Percentiles rank a stretch among this genome's conserved stretches.
These are phyloP conservation scores for Geotrypetes seraphini DNA, from an alignment of 2,797 vertebrate species.

Conservation along the genomic window DNA sequence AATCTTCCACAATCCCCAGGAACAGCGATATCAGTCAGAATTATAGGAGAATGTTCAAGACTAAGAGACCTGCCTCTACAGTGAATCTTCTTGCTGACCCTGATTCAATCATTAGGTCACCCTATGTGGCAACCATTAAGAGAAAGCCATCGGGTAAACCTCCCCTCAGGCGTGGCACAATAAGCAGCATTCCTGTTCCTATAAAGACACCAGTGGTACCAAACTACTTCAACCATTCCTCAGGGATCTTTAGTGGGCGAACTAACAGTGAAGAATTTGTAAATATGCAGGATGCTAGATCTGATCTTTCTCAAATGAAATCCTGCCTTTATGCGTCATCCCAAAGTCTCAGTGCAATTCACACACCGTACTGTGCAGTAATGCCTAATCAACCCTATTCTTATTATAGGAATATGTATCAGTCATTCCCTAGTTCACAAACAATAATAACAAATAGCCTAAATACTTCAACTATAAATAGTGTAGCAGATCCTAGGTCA, in stretches of 20 bases:
- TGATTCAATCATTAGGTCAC: slow-evolving; percentile 27
- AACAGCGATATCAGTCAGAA: slow-evolving; percentile 67
- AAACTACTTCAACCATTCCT: slow-evolving; percentile 2
- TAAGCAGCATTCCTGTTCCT: slow-evolving; percentile 68
- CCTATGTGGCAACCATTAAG: slow-evolving; percentile 66
- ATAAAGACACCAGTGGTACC: slow-evolving; percentile 66
- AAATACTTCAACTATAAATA: too few relatives aligned
- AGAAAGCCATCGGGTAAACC: slow-evolving; percentile 71
- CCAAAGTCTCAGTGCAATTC: slow-evolving; percentile 55
- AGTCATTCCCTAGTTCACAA: neutral
- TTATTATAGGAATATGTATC: slow-evolving; percentile 1
- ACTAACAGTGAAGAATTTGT: slow-evolving; percentile 9
- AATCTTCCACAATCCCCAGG: slow-evolving; percentile 70
- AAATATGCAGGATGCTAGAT: neutral
- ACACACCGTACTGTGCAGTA: slow-evolving; percentile 59
- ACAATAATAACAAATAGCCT: neutral
- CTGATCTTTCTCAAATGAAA: slow-evolving; percentile 39
- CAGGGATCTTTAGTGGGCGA: slow-evolving; percentile 4
- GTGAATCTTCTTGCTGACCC: slow-evolving; percentile 61
- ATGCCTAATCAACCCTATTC: slow-evolving; percentile 50
- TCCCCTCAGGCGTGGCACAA: slow-evolving; percentile 55
- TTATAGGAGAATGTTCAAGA: slow-evolving; percentile 61
- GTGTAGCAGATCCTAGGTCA: neutral
- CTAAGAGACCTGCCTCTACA: slow-evolving; percentile 61
- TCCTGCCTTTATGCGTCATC: slow-evolving; percentile 52